These are phyloP conservation scores for Pangasianodon gigas DNA, from an alignment of 2,113 vertebrate genomes.

Conservation along the genomic window DNA sequence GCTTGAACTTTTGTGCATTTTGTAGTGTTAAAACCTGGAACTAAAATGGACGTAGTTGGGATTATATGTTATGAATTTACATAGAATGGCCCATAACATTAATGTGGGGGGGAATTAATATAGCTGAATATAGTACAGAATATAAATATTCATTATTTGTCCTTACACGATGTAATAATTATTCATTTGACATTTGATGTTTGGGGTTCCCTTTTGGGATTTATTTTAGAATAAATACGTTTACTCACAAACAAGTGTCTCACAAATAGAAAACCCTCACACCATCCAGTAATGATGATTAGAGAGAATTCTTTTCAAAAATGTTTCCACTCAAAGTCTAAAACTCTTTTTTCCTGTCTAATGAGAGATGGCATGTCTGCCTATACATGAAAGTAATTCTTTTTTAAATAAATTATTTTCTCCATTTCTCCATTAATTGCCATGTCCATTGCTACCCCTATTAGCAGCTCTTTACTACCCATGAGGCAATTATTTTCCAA, in stretches of 20 bases:
- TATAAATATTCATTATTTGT: background rate
- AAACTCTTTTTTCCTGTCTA: background rate
- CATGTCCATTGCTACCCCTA: background rate
- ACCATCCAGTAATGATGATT: background rate
- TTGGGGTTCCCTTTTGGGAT: background rate
- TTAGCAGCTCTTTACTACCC: background rate
- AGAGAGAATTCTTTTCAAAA: background rate
- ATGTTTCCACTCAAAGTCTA: background rate
- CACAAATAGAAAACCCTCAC: background rate
- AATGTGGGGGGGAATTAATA: background rate
- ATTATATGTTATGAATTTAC: background rate
- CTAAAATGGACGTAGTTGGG: background rate
- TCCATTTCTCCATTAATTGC: background rate
- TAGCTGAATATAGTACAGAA: background rate
- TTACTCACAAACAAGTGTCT: background rate
- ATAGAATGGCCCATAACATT: background rate
- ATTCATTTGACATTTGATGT: background rate
- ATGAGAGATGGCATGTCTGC: background rate
- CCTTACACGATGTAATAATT: background rate
- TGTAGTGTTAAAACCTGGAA: background rate
- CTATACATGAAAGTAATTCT: background rate
- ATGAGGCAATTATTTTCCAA: background rate
- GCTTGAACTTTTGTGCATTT: background rate
- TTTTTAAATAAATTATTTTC: background rate
- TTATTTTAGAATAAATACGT: background rate